Conservation (phyloP, 2,888 invertebrate species). For the Drosophila pegasa region DNA sequence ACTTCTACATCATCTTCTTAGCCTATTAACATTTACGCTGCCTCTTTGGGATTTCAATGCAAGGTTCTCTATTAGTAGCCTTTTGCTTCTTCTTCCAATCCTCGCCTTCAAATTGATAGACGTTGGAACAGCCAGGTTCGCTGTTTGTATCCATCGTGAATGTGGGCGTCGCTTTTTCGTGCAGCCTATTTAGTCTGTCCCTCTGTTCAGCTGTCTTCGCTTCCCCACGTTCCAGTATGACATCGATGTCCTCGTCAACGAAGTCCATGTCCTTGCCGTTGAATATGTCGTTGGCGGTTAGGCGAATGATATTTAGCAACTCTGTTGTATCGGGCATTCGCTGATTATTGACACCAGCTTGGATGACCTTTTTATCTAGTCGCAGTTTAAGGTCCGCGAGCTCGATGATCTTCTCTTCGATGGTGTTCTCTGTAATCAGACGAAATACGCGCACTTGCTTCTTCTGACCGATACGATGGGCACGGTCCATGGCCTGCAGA, state of each 20-base stretch:
- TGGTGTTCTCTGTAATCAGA: slow-evolving; percentile 98
- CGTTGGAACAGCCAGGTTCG: slow-evolving; percentile 89
- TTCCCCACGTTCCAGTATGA: slow-evolving; percentile 96
- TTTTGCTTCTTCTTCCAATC: slow-evolving; percentile 98
- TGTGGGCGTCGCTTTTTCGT: slow-evolving; percentile 95
- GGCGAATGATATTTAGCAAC: slow-evolving; percentile 99
- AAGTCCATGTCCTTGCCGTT: slow-evolving; percentile 98
- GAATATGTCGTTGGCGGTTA: slow-evolving; percentile 99
- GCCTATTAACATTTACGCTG: slow-evolving; percentile 90
- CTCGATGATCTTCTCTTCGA: slow-evolving; percentile 99
- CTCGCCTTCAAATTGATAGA: slow-evolving; percentile 99
- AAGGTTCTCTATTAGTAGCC: slow-evolving; percentile 91
- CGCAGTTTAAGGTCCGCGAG: slow-evolving; percentile 98
- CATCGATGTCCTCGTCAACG: slow-evolving; percentile 98
- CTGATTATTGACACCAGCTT: slow-evolving; percentile 95
- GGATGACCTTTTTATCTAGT: slow-evolving; percentile 98
- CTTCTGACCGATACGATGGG: slow-evolving; percentile 98
- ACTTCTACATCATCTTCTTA: too few species aligned
- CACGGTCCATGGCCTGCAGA: slow-evolving; percentile 97
- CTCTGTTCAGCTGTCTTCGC: slow-evolving; percentile 95
- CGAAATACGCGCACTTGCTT: slow-evolving; percentile 97
- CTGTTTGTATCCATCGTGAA: slow-evolving; percentile 94
- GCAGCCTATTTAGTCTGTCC: slow-evolving; percentile 94
- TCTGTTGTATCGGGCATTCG: slow-evolving; percentile 97
- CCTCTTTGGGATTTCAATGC: slow-evolving; percentile 99